Conservation (phyloP, 2,113 vertebrate species). For the Helogale parvula region DNA sequence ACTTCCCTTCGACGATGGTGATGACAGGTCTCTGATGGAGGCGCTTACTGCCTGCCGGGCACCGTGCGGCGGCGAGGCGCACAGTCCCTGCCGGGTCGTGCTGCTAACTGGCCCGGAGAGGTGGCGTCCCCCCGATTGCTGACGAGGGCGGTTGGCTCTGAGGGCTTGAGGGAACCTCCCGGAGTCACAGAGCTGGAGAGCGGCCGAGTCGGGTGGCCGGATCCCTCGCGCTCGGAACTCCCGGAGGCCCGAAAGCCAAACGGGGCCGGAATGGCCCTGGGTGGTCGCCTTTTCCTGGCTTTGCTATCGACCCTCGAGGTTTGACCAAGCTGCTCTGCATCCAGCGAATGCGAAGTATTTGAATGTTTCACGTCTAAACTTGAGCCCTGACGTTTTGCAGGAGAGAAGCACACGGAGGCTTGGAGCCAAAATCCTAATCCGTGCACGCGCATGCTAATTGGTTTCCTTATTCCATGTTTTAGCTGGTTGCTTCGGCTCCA, state of each 20-base stretch:
- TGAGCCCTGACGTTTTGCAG: background rate
- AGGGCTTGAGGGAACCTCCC: background rate
- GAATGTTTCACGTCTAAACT: background rate
- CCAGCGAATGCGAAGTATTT: background rate
- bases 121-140: background rate
- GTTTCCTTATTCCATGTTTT: background rate
- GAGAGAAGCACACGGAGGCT: background rate
- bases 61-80: rapidly evolving
- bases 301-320: rapidly evolving
- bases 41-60: rapidly evolving
- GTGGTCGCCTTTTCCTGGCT: background rate
- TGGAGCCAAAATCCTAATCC: background rate
- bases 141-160: too few species aligned
- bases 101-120: too few species aligned
- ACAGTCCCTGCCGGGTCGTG: rapidly evolving
- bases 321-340: background rate
- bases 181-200: background rate
- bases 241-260: rapidly evolving
- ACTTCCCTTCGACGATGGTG: rapidly evolving
- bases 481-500: background rate
- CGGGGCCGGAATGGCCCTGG: rapidly evolving
- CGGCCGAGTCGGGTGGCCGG: background rate
- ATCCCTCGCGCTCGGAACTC: background rate
- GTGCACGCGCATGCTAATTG: background rate
- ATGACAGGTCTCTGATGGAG: rapidly evolving